Evolutionary conservation across 2,888 invertebrate genomes (phyloP).

Genomic region (Metellina segmentata): DNA sequence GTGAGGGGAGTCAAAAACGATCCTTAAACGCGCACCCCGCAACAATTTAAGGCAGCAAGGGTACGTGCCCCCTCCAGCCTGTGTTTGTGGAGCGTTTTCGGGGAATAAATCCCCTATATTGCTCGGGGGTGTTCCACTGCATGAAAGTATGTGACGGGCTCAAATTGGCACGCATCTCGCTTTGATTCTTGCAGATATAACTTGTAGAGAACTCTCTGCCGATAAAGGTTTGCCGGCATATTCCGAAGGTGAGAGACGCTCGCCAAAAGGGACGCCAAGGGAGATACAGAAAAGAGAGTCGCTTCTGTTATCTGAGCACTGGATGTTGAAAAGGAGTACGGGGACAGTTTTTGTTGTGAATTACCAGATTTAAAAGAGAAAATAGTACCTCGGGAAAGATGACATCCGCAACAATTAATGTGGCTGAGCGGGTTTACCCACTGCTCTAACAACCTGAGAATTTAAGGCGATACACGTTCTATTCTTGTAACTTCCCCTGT

Average conservation of each 20-base stretch:
- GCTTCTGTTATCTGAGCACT: background rate
- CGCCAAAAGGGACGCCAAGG: slow-evolving; percentile 56
- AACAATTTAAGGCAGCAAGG: slow-evolving; percentile 62
- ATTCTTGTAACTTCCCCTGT: too few species aligned
- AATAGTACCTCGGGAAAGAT: too few species aligned
- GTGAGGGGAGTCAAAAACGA: slow-evolving; percentile 52
- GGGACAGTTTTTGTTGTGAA: background rate
- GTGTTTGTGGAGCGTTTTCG: slow-evolving; percentile 15
- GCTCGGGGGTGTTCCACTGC: slow-evolving; percentile 49
- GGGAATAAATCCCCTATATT: slow-evolving; percentile 51
- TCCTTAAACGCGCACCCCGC: slow-evolving; percentile 37
- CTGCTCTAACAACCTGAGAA: too few species aligned
- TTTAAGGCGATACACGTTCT: too few species aligned
- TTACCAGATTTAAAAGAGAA: background rate
- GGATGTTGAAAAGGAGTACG: background rate
- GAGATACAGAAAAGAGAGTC: background rate
- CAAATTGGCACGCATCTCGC: slow-evolving; percentile 72
- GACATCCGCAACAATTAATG: too few species aligned
- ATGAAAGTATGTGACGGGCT: slow-evolving; percentile 68
- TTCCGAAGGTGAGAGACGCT: background rate
- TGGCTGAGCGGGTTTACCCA: too few species aligned
- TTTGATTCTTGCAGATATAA: slow-evolving; percentile 71
- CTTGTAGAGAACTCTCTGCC: slow-evolving; percentile 42
- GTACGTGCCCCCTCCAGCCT: slow-evolving; percentile 37
- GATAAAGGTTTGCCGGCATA: slow-evolving; percentile 69